These are phyloP conservation scores for Bovichtus diacanthus DNA, from an alignment of 2,797 vertebrate species.

Conservation along the genomic window DNA sequence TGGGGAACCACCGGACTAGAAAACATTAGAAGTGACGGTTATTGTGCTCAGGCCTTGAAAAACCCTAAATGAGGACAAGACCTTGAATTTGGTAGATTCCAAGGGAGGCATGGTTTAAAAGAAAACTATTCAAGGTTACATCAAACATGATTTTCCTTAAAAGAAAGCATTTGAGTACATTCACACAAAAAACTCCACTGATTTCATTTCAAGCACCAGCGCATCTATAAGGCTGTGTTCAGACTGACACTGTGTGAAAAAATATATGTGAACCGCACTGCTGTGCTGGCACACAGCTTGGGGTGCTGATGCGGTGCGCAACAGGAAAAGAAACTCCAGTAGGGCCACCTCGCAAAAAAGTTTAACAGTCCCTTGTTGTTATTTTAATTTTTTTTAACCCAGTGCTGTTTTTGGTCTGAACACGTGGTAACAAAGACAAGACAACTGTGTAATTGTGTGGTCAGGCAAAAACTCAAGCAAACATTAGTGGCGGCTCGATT, in stretches of 20 bases:
- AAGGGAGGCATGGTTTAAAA: constrained; percentile 34
- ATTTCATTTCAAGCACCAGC: background rate
- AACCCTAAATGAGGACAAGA: constrained; percentile 28
- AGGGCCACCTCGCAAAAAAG: background rate
- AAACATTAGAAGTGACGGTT: constrained; percentile 1
- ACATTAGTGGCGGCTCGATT: background rate
- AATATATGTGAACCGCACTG: background rate
- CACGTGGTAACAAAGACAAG: background rate
- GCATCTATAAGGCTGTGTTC: background rate
- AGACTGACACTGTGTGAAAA: background rate
- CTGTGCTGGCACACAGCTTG: constrained; percentile 7
- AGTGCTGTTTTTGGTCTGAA: background rate
- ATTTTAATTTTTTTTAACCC: no score
- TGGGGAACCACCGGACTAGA: background rate
- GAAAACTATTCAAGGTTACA: constrained; percentile 26
- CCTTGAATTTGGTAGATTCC: constrained; percentile 35
- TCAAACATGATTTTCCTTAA: background rate
- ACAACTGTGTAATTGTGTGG: background rate
- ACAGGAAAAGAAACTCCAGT: background rate
- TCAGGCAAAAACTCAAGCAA: background rate
- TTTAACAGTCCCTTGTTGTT: background rate
- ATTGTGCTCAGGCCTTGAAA: constrained; percentile 42
- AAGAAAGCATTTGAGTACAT: background rate
- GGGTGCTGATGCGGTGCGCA: background rate
- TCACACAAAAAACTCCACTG: background rate